phyloP scores from a whole-genome alignment of 1,140 invertebrate genomes.

The Agrypnia vestita region DNA sequence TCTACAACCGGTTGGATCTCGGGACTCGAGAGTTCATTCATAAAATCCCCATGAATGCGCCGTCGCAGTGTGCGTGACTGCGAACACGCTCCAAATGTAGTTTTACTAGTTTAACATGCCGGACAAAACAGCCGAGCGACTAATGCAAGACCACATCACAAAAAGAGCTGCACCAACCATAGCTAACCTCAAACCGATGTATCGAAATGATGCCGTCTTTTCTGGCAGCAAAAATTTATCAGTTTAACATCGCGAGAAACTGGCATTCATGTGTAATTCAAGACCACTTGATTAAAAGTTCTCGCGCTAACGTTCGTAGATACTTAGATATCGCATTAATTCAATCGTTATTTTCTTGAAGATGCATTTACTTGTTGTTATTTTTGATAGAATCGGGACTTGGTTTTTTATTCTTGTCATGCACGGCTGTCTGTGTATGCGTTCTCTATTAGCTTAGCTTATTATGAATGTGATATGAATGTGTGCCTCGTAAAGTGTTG shows the following conservation, averaged over 20 bases:
- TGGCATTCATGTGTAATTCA: too few relatives aligned
- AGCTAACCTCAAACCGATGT: too few relatives aligned
- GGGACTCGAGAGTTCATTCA: constrained; percentile 49
- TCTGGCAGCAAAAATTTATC: too few relatives aligned
- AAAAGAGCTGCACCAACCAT: not conserved
- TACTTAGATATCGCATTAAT: too few relatives aligned
- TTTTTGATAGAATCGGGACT: too few relatives aligned
- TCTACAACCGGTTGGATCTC: constrained; percentile 24
- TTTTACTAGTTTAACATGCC: not conserved
- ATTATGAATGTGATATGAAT: constrained; percentile 21
- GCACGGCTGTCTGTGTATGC: not conserved
- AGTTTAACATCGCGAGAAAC: too few relatives aligned
- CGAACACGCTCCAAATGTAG: not conserved
- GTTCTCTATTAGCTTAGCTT: not conserved
- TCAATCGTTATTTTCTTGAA: too few relatives aligned
- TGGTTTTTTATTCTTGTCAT: too few relatives aligned
- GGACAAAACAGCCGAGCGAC: not conserved
- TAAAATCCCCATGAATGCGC: constrained; percentile 48
- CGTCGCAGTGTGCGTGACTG: constrained; percentile 12
- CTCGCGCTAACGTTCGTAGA: too few relatives aligned
- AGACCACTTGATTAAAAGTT: too few relatives aligned
- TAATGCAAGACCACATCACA: not conserved
- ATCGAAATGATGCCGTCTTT: too few relatives aligned
- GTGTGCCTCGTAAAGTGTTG: constrained; percentile 1
- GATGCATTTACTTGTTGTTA: too few relatives aligned